phyloP scores from a whole-genome alignment of 2,888 invertebrate species.

The Biston stratarius region DNA sequence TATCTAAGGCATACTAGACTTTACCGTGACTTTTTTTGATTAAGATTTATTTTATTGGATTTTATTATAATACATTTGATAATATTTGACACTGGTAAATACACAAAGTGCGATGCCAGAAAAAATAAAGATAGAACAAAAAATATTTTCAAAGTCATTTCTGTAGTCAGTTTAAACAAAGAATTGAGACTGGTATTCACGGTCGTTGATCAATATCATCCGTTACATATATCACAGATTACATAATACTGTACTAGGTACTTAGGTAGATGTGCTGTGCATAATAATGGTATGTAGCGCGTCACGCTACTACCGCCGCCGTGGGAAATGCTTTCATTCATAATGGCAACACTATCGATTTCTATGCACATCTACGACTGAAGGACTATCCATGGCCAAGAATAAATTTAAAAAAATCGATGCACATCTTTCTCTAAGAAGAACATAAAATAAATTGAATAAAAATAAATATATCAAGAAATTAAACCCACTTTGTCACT shows the following conservation, averaged over 20 bases:
- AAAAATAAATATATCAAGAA: not conserved
- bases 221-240: slow-evolving; percentile 12
- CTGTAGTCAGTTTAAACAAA: not conserved
- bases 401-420: too few relatives aligned
- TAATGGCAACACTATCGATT: slow-evolving; percentile 29
- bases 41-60: too few relatives aligned
- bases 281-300: slow-evolving; percentile 34
- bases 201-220: slow-evolving; percentile 27
- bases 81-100: too few relatives aligned
- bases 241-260: too few relatives aligned
- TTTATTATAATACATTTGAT: too few relatives aligned
- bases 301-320: slow-evolving; percentile 36
- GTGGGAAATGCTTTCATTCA: slow-evolving; percentile 40
- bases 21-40: too few relatives aligned
- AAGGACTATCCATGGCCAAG: too few relatives aligned
- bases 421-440: slow-evolving; percentile 1
- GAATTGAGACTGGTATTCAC: slow-evolving; percentile 11
- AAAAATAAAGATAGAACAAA: too few relatives aligned
- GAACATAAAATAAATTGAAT: not conserved
- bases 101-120: too few relatives aligned
- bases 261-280: slow-evolving; percentile 20
- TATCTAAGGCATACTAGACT: too few relatives aligned
- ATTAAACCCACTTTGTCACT: not conserved
- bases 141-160: not conserved
- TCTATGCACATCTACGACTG: slow-evolving; percentile 25